These are phyloP conservation scores for Muscicapa striata DNA, from an alignment of 2,797 vertebrate genomes.

Conservation along the genomic window DNA sequence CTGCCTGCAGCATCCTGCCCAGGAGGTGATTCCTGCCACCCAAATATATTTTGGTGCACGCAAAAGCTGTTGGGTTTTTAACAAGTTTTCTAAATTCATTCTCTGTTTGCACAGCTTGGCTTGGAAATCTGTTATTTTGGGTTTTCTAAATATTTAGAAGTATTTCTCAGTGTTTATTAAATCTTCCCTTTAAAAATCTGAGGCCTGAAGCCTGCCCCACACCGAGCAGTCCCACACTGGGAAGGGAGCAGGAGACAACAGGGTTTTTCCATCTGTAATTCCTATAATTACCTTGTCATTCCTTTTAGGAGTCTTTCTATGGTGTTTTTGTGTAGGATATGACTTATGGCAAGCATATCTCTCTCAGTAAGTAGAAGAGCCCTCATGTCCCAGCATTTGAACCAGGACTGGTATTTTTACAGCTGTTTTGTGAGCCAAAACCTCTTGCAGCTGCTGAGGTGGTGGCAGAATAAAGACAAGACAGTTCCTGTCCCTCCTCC, in stretches of 20 bases:
- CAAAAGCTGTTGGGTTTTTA: constrained; percentile 41
- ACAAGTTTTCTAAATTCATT: constrained; percentile 12
- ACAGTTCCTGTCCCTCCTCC: constrained; percentile 8
- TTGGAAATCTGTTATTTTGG: constrained; percentile 33
- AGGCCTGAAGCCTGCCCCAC: constrained; percentile 13
- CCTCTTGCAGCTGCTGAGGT: constrained; percentile 41
- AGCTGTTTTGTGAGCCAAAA: constrained; percentile 52
- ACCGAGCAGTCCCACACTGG: neutral
- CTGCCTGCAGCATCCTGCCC: neutral
- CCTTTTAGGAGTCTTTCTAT: neutral
- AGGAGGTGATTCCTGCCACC: neutral
- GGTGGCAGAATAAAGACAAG: constrained; percentile 51
- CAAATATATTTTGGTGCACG: neutral
- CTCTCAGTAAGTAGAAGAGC: neutral
- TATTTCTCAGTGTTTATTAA: constrained; percentile 59
- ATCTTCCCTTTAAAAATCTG: constrained; percentile 19
- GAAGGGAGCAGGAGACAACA: neutral
- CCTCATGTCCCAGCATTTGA: neutral
- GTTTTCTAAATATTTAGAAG: constrained; percentile 63
- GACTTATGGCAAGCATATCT: neutral
- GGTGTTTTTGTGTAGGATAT: constrained; percentile 24
- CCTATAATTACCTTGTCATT: constrained; percentile 8
- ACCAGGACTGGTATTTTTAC: constrained; percentile 48
- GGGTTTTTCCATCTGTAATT: constrained; percentile 32
- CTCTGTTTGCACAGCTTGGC: constrained; percentile 36